phyloP scores from a whole-genome alignment of 2,113 vertebrate genomes.

The Scophthalmus maximus region DNA sequence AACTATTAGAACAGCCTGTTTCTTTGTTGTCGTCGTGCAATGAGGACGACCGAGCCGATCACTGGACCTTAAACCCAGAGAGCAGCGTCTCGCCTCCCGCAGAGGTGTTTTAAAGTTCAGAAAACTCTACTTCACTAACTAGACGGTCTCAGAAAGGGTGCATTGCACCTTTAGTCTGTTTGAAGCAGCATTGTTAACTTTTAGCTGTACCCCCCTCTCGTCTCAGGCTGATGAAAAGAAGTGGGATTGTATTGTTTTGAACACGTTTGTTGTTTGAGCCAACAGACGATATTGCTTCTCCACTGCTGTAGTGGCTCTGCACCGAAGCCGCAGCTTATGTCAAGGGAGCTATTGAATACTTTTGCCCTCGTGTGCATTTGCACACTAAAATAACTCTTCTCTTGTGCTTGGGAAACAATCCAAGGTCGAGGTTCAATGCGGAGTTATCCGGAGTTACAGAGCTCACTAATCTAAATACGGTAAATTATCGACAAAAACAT shows the following conservation, averaged over 20 bases:
- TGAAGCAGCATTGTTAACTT: background rate
- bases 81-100: background rate
- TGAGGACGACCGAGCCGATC: too few relatives aligned
- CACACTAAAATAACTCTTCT: slow-evolving; percentile 33
- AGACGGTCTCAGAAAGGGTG: background rate
- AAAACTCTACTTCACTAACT: background rate
- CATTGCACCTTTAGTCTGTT: background rate
- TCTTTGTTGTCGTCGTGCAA: too few relatives aligned
- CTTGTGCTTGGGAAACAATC: slow-evolving; percentile 30
- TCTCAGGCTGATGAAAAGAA: background rate
- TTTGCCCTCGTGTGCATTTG: slow-evolving; percentile 15
- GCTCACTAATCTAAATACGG: slow-evolving; percentile 8
- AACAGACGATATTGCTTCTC: slow-evolving; percentile 18
- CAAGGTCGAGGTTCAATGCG: slow-evolving; percentile 4
- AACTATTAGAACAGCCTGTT: too few relatives aligned
- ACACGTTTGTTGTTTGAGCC: background rate
- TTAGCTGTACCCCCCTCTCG: too few relatives aligned
- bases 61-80: too few relatives aligned
- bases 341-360: slow-evolving; percentile 18
- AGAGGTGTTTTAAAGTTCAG: background rate
- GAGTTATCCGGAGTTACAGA: slow-evolving; percentile 13
- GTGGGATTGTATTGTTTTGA: background rate
- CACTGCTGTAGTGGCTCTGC: background rate
- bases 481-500: background rate
- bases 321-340: slow-evolving; percentile 11